Base-by-base conservation (phyloP, 2,888 invertebrate genomes). In the Macrosiphum euphorbiae region DNA sequence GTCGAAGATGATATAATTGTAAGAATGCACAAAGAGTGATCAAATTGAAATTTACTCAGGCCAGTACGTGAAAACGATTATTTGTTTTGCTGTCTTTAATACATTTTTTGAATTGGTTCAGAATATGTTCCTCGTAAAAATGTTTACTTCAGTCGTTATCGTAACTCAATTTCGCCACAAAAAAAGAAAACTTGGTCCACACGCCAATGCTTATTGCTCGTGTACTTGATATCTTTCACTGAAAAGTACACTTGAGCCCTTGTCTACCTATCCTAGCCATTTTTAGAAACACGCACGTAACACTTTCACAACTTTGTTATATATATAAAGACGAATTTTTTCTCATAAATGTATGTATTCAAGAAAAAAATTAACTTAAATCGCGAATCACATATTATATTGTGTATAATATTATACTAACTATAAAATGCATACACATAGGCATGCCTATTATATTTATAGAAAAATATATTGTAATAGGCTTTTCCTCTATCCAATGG, bases 91-190 rank as follows among this genome's bases (percentile, higher is more conserved):
- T 35, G 50, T 78, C 78, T 78, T 78, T 78, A 78, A 78, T 50
- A 20, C 1, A 50, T 87, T 50, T 87, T 87, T 13, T n/a, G 47
- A 87, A 87, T 87, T 41, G 26, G 13, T 44, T 88, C 58, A 44
- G 44, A 89, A 61, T 89, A 44, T 44, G 58, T 89, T 89, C 44
- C 16, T 44, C 1, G 16, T 28, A 89, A 58, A 90, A 90, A 90
- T 91, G 58, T 91, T 91, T 91, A 55, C 86, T 41, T 20, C n/a
- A 44, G 8, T 91, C 44, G 91, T 58, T 44, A 26, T n/a, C 24
- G 55, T 86, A 91, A 86, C 86, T 91, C 91, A 44, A 86, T 91
- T 91, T 86, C 28, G 1, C 0, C n/a, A 20, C 13, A 47, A 91
- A 86, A 85, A 91, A 86, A 85, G 86, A 58, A 86, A 44, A 86